phyloP scores from a whole-genome alignment of 1,140 invertebrate species.

The Orussus abietinus region DNA sequence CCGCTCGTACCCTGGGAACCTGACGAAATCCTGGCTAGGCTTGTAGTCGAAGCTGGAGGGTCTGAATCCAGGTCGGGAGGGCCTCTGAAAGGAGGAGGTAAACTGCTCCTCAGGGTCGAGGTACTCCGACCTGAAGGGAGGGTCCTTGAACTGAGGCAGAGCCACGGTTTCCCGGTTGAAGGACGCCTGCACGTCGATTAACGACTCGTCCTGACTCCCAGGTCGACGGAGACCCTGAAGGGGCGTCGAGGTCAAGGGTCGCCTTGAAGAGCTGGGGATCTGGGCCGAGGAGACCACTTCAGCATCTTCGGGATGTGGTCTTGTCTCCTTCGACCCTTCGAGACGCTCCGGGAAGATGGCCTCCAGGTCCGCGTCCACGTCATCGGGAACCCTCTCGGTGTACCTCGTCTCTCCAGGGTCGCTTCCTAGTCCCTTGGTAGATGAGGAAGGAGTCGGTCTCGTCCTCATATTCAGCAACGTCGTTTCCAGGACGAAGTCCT shows the following conservation, averaged over 20 bases:
- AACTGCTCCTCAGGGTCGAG: too few relatives aligned
- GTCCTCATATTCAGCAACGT: constrained; percentile 22
- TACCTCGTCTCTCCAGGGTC: too few relatives aligned
- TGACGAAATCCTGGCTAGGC: constrained; percentile 22
- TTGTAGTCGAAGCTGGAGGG: constrained; percentile 5
- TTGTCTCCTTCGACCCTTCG: constrained; percentile 16
- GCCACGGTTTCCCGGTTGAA: constrained; percentile 11
- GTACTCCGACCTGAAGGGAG: too few relatives aligned
- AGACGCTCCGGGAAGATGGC: constrained; percentile 12
- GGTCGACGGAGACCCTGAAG: constrained; percentile 1
- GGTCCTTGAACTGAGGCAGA: constrained; percentile 13
- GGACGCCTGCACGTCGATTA: constrained; percentile 21
- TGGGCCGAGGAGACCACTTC: constrained; percentile 25
- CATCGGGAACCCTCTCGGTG: too few relatives aligned
- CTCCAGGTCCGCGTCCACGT: too few relatives aligned
- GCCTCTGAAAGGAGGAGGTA: constrained; percentile 6
- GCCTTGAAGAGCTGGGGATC: constrained; percentile 1
- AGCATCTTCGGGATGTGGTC: constrained; percentile 24
- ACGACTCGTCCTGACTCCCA: constrained; percentile 13
- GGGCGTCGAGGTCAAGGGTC: constrained; percentile 3
- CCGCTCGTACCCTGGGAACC: constrained; percentile 28
- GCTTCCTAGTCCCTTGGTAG: too few relatives aligned
- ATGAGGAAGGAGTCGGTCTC: not conserved
- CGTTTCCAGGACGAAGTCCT: constrained; percentile 38
- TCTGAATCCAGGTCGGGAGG: constrained; percentile 13